Base-by-base conservation (phyloP, 1,140 invertebrate genomes). In the Ceratosolen solmsi region DNA sequence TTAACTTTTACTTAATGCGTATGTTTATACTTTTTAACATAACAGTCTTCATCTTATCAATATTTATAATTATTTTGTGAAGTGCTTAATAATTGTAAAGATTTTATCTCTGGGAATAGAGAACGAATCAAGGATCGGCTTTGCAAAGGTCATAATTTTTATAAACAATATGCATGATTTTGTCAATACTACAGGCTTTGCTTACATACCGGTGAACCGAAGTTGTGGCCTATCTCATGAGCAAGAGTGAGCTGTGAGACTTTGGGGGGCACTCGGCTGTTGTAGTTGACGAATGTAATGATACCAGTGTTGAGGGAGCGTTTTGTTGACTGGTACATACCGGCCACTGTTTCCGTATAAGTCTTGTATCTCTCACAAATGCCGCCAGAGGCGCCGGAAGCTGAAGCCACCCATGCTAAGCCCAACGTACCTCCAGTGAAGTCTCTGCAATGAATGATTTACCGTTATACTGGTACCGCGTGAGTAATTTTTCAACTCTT, bases 171-270 rank as follows among this genome's bases (percentile, higher is more conserved):
- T n/a, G n/a, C n/a, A n/a, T n/a, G n/a, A n/a, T n/a, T n/a, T n/a
- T n/a, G n/a, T n/a, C n/a, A n/a, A n/a, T n/a, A n/a, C n/a, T n/a
- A n/a, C n/a, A n/a, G n/a, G n/a, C n/a, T n/a, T n/a, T n/a, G n/a
- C n/a, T 41, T 54, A 92, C 93, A 94, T 92, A 98, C 97, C 88
- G 97, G 97, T 83, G 98, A 99, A 75, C 99, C 99, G 92, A 99
- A 99, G 92, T 99, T 99, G 89, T 99, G 99, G 5, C 99, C 99
- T 87, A 99, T 99, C 92, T 99, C 99, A 90, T 99, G 99, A 13
- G 99, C 99, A 79, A 99, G 92, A 13, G 99, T 99, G 20, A 99
- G 92, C 88, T 99, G 98, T 9, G 98, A 99, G 25, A 99, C 99
- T 92, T 98, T 98, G 0, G 96, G 97, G 80, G 96, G 98, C 27